Evolutionary conservation across 1,140 invertebrate genomes (phyloP).

Genomic region (Nasonia giraulti): DNA sequence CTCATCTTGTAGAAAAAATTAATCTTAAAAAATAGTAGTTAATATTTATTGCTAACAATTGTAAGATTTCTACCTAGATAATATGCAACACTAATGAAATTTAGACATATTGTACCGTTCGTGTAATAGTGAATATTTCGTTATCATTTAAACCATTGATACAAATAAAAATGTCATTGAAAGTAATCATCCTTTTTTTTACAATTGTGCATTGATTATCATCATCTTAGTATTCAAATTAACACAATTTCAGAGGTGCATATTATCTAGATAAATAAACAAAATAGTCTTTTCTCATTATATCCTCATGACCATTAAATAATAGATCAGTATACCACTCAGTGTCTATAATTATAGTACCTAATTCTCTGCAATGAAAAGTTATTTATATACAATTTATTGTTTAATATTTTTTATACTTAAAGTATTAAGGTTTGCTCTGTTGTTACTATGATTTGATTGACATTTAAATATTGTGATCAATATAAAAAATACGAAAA

Average conservation of each 20-base stretch:
- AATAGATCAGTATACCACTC: neutral
- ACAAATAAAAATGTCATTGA: too few relatives aligned
- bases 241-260: constrained; percentile 31
- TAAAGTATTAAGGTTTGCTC: constrained; percentile 35
- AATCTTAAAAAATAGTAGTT: constrained; percentile 28
- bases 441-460: neutral
- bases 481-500: neutral
- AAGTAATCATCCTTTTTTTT: too few relatives aligned
- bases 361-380: constrained; percentile 43
- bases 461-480: neutral
- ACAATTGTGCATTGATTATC: too few relatives aligned
- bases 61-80: constrained; percentile 57
- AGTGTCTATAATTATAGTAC: constrained; percentile 2
- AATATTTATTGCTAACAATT: constrained; percentile 52
- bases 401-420: constrained; percentile 8
- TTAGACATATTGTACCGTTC: neutral
- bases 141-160: too few relatives aligned
- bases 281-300: neutral
- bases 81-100: constrained; percentile 41
- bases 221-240: too few relatives aligned
- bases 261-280: constrained; percentile 42
- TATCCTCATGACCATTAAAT: neutral
- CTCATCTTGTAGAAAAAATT: neutral
- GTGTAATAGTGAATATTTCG: too few relatives aligned
- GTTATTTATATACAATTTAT: constrained; percentile 37